These are phyloP conservation scores for Esox lucius DNA, from an alignment of 2,797 vertebrate species.

Conservation along the genomic window DNA sequence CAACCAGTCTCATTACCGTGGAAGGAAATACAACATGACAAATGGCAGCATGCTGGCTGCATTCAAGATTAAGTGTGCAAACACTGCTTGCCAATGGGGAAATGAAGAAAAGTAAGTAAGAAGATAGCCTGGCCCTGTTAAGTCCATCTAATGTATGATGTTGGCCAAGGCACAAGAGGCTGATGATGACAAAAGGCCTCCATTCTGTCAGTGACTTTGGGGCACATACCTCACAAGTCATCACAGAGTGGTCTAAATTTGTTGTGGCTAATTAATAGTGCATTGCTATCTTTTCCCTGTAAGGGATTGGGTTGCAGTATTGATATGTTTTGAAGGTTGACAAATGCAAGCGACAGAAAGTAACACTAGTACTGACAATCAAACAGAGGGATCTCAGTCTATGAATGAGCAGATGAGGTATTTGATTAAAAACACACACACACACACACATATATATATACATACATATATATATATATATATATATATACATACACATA, in stretches of 20 bases:
- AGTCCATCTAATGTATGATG: slow-evolving; percentile 39
- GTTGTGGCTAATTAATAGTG: slow-evolving; percentile 50
- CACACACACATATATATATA: no score
- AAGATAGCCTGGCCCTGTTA: slow-evolving; percentile 42
- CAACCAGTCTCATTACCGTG: slow-evolving; percentile 37
- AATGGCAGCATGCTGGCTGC: slow-evolving; percentile 57
- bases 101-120: slow-evolving; percentile 55
- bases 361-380: neutral
- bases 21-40: slow-evolving; percentile 62
- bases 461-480: no score
- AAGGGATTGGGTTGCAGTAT: slow-evolving; percentile 47
- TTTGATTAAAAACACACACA: neutral
- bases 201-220: slow-evolving; percentile 34
- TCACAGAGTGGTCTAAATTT: slow-evolving; percentile 54
- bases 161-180: slow-evolving; percentile 33
- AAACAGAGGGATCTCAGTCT: neutral
- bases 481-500: no score
- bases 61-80: slow-evolving; percentile 47
- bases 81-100: slow-evolving; percentile 46
- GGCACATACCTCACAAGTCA: slow-evolving; percentile 27
- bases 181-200: slow-evolving; percentile 33
- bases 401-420: slow-evolving; percentile 5
- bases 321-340: slow-evolving; percentile 35
- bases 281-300: slow-evolving; percentile 10
- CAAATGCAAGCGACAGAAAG: slow-evolving; percentile 22